A percentile compares a stretch with the other conserved stretches of the same genome.
These are phyloP conservation scores for Ammospiza maritima DNA, from an alignment of 2,797 vertebrate genomes.

Conservation along the genomic window DNA sequence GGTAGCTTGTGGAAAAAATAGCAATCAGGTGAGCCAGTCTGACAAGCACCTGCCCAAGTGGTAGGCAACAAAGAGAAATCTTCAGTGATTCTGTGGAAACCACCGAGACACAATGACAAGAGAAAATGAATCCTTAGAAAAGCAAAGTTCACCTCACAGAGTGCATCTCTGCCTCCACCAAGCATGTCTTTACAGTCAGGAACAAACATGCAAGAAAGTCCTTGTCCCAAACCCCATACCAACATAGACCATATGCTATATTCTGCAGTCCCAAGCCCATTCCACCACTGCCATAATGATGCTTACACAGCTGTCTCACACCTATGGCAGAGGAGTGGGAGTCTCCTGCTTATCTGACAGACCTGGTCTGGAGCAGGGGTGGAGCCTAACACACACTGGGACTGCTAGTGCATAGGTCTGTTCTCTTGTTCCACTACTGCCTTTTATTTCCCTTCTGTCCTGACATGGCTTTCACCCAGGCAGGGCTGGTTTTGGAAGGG, in stretches of 20 bases:
- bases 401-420: not conserved
- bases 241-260: not conserved
- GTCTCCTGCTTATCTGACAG: not conserved
- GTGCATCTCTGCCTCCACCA: accelerated
- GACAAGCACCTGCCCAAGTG: not conserved
- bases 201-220: not conserved
- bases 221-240: not conserved
- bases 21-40: not conserved
- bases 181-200: not conserved
- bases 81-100: not conserved
- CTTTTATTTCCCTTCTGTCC: not conserved
- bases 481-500: not conserved
- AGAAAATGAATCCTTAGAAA: not conserved
- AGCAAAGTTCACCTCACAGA: not conserved
- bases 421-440: not conserved
- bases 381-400: accelerated
- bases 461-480: not conserved
- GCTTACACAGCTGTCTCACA: not conserved
- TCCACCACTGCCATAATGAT: not conserved
- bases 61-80: not conserved
- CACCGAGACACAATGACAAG: not conserved
- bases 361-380: not conserved
- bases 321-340: not conserved
- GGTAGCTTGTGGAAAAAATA: not conserved
- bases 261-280: not conserved